Base-by-base conservation (phyloP, 2,888 invertebrate species). In the Phortica magna region DNA sequence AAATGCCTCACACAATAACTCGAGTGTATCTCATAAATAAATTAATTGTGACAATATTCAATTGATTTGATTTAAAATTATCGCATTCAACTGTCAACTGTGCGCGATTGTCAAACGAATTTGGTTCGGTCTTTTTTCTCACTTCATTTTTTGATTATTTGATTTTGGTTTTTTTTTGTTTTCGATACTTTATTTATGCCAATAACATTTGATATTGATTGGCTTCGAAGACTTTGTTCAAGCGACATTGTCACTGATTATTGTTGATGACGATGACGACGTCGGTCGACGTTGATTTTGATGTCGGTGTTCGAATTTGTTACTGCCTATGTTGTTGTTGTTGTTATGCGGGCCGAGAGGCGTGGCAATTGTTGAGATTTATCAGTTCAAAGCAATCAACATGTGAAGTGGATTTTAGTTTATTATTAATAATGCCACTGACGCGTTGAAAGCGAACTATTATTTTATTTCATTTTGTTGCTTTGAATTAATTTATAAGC, bases 1-100 rank as follows among this genome's bases (percentile, higher is more conserved):
- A 68, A 43, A 75, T 48, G 48, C 53, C 55, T 70, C 74, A n/a
- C 55, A 22, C 12, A 71, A 22, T 19, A 42, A 22, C 17, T 22
- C 17, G 80, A 77, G 80, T 79, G 82, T 83, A 82, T 87, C 86
- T 88, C 80, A 83, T 84, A 88, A 85, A 88, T 87, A 87, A 90
- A 90, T 90, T 90, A 89, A 90, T 90, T 88, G 89, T 88, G 90
- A 89, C 88, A 89, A 89, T 85, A 85, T 83, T 84, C 90, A 89
- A 90, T 90, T 90, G 88, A 89, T 84, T 87, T 84, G 87, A 89
- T 86, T 86, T 81, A 76, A 87, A 86, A 84, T 88, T 87, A 86
- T 86, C 88, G 85, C 88, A 85, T 81, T 83, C 85, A 83, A 79
- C 88, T 86, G 85, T 86, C 85, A 87, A 77, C 57, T 71, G 74